Evolutionary conservation across 1,140 invertebrate genomes (phyloP).

Genomic region (Eufriesea mexicana): DNA sequence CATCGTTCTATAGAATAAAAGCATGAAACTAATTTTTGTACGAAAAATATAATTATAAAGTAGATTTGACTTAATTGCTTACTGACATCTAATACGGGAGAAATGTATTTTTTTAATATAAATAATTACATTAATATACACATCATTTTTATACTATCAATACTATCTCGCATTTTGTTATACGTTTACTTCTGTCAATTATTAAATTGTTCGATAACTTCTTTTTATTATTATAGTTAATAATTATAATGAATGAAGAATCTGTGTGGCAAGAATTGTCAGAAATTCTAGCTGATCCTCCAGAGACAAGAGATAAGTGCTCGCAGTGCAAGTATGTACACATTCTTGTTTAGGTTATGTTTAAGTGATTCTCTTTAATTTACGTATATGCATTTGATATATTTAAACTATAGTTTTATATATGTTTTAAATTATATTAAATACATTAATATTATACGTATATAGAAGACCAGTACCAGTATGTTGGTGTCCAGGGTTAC

Average conservation of each 20-base stretch:
- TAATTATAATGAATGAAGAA: constrained; percentile 79
- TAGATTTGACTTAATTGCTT: neutral
- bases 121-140: neutral
- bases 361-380: neutral
- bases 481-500: constrained; percentile 94
- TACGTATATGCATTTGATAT: neutral
- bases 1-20: neutral
- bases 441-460: constrained; percentile 51
- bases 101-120: neutral
- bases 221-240: constrained; percentile 4
- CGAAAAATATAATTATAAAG: neutral
- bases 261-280: constrained; percentile 87
- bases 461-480: constrained; percentile 91
- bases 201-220: neutral
- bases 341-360: constrained; percentile 47
- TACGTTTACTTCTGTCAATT: neutral
- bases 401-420: neutral
- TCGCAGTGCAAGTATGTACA: constrained; percentile 86
- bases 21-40: neutral
- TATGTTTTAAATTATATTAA: neutral
- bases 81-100: neutral
- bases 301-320: constrained; percentile 87
- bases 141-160: neutral
- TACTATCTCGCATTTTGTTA: neutral
- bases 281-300: constrained; percentile 88